A percentile compares a stretch with the other conserved stretches of the same genome.
These are phyloP conservation scores for Drosophila sulfurigaster DNA, from an alignment of 1,140 invertebrate species.

Conservation along the genomic window DNA sequence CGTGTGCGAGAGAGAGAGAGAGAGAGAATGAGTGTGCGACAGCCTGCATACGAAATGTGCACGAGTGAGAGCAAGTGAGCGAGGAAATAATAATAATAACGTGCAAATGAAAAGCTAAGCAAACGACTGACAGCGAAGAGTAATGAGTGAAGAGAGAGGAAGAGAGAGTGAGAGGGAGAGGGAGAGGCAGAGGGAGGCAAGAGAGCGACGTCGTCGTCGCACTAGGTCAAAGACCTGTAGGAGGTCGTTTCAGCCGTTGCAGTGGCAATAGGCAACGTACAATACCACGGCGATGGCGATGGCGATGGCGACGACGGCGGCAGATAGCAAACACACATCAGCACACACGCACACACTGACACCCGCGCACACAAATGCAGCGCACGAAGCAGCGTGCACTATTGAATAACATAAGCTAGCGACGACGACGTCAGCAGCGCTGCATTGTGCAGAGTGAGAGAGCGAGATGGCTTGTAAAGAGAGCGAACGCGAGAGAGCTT, in stretches of 20 bases:
- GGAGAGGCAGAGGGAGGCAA: conserved; percentile 11
- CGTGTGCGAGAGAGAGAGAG: background rate
- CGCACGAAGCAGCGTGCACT: conserved; percentile 40
- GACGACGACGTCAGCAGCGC: conserved; percentile 46
- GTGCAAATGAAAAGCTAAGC: conserved; percentile 71
- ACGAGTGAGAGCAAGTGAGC: conserved; percentile 27
- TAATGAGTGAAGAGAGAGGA: background rate
- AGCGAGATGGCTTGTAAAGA: conserved; percentile 20
- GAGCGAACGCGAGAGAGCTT: conserved; percentile 31
- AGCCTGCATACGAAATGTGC: conserved; percentile 3
- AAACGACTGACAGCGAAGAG: conserved; percentile 4
- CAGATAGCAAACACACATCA: conserved; percentile 63
- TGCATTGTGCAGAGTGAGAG: conserved; percentile 52
- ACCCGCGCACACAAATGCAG: conserved; percentile 13
- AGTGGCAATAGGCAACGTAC: conserved; percentile 83
- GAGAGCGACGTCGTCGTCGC: conserved; percentile 49
- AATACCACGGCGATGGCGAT: conserved; percentile 78
- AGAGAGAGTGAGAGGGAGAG: background rate
- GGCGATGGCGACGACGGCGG: conserved; percentile 57
- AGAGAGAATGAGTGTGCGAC: conserved; percentile 22
- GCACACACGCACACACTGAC: conserved; percentile 34
- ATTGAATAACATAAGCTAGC: conserved; percentile 68
- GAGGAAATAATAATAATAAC: conserved; percentile 64
- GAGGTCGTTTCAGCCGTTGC: conserved; percentile 84
- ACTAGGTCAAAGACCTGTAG: conserved; percentile 85